Evolutionary conservation across 2,888 invertebrate species (phyloP), one percentile per base, ranked within the genome.

Genomic region (Erebia aethiops): DNA sequence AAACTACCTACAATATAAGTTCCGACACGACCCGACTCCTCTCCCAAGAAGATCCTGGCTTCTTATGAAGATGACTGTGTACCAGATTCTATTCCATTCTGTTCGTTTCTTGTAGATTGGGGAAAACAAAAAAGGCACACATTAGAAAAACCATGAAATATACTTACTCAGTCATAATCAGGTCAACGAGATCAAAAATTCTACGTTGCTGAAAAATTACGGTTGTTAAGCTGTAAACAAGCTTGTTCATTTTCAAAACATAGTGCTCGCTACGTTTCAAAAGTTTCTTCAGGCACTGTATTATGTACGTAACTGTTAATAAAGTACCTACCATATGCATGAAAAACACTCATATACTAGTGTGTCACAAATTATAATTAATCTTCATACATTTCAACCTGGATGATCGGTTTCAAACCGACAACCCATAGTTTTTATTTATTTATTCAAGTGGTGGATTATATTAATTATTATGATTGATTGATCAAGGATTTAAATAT

Each of bases 241-340:
- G 74, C 69, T 74, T 69, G 72, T 72, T 70, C 56, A 62, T 71
- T 71, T 65, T 69, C 69, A 69, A 72, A 67, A 69, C 63, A 70
- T 71, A 71, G 26, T 64, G 64, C 51, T 46, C 58, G 57, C 51
- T 63, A 63, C 7, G 35, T 63, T n/a, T 49, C 26, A 10, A 46
- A 35, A 35, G 52, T 52, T 54, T 16, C 64, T 54, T 4, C 16
- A 61, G 11, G 16, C 16, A 35, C n/a, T 35, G 58, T 41, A 60
- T 2, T 35, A 35, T 35, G 14, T 60, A 60, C 16, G 1, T 57
- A 58, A 41, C 41, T 41, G 35, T 58, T 21, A 1, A 21, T 21
- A 14, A 26, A 57, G 57, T 21, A 13, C 46, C 46, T 21, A 13
- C 46, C 46, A 11, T 2, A 2, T 3, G 4, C 46, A 13, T 11